Percentiles rank a stretch among this genome's conserved stretches.
Evolutionary conservation across 2,888 invertebrate species (phyloP).

Genomic region (Thymelicus acteon): DNA sequence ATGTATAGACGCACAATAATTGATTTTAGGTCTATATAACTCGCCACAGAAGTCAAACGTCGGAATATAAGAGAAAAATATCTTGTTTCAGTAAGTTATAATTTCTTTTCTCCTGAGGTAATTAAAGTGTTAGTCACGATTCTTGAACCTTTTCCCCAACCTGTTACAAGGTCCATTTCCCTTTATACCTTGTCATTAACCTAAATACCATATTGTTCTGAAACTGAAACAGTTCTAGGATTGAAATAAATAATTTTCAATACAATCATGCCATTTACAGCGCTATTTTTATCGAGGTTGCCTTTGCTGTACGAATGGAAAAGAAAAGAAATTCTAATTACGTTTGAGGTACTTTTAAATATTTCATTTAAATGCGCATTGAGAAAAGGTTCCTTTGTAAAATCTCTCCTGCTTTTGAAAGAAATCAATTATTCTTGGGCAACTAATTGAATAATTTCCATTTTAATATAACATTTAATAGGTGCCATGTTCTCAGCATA

Average conservation of each 20-base stretch:
- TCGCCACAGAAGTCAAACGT: too few relatives aligned
- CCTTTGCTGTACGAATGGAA: background rate
- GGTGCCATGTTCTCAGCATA: too few relatives aligned
- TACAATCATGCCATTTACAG: background rate
- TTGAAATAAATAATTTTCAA: constrained; percentile 11
- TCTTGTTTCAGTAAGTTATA: too few relatives aligned
- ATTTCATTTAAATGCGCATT: constrained; percentile 17
- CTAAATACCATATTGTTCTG: constrained; percentile 15
- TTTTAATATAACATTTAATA: background rate
- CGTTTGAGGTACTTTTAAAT: constrained; percentile 16
- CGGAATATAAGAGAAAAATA: too few relatives aligned
- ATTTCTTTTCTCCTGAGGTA: background rate
- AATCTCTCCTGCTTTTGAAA: constrained; percentile 17
- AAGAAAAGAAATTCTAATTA: constrained; percentile 32
- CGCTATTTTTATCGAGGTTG: too few relatives aligned
- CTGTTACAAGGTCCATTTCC: constrained; percentile 22
- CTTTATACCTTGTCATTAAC: constrained; percentile 28
- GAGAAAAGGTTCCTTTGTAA: constrained; percentile 20
- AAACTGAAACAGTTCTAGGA: background rate
- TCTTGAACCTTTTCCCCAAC: constrained; percentile 4
- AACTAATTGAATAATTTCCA: constrained; percentile 11
- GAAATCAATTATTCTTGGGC: constrained; percentile 7
- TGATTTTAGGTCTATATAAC: too few relatives aligned
- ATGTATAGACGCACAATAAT: too few relatives aligned
- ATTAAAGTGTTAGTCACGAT: constrained; percentile 20